These are phyloP conservation scores for Chaetoderma sp. DNA, from an alignment of 2,888 invertebrate genomes.

Conservation along the genomic window DNA sequence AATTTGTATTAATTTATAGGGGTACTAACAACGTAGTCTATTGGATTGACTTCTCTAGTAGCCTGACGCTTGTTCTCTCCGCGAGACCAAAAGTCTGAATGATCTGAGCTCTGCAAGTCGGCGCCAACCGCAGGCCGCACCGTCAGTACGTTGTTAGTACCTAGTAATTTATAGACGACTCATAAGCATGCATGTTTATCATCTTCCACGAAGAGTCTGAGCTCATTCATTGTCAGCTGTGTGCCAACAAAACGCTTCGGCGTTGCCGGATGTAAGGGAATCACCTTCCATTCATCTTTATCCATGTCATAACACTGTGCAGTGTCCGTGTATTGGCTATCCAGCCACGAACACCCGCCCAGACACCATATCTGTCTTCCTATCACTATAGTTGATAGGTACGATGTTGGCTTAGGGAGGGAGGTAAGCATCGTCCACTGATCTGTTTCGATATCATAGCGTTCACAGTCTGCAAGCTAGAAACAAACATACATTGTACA, in stretches of 20 bases:
- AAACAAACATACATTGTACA: slow-evolving; percentile 11
- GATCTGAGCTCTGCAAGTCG: too few relatives aligned
- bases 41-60: too few relatives aligned
- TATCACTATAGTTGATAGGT: slow-evolving; percentile 12
- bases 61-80: too few relatives aligned
- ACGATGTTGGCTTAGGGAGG: slow-evolving; percentile 1
- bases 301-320: background rate
- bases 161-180: too few relatives aligned
- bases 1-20: too few relatives aligned
- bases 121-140: too few relatives aligned
- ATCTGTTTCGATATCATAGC: slow-evolving; percentile 33
- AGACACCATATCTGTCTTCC: slow-evolving; percentile 17
- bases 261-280: background rate
- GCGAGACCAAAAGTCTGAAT: too few relatives aligned
- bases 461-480: slow-evolving; percentile 34
- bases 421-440: slow-evolving; percentile 36
- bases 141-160: too few relatives aligned
- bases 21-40: too few relatives aligned
- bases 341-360: slow-evolving; percentile 25
- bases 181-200: slow-evolving; percentile 43
- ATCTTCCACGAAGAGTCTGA: slow-evolving; percentile 17
- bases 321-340: background rate
- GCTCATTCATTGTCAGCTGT: background rate
- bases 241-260: background rate
- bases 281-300: background rate